Evolutionary conservation across 2,888 invertebrate species (phyloP).

Genomic region (Nudaria mundana): DNA sequence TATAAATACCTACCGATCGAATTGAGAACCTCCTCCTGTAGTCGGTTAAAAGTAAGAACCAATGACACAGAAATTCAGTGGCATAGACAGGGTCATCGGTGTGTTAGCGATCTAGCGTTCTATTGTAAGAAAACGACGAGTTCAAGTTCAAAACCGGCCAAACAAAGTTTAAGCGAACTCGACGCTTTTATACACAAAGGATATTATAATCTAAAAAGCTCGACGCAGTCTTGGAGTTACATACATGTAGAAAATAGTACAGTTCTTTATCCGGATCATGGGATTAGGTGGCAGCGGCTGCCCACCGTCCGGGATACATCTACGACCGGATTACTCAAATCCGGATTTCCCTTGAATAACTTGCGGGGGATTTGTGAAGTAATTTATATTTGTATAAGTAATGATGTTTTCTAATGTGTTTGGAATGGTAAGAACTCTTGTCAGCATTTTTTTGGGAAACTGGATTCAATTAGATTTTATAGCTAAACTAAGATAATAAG

Average conservation of each 20-base stretch:
- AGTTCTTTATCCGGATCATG: conserved; percentile 67
- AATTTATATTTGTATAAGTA: conserved; percentile 30
- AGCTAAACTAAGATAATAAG: neutral
- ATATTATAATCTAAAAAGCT: no score
- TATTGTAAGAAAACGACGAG: no score
- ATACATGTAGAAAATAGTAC: conserved; percentile 47
- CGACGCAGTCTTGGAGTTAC: no score
- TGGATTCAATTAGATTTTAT: neutral
- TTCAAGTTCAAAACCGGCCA: no score
- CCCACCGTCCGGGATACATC: conserved; percentile 73
- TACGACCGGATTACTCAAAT: conserved; percentile 71
- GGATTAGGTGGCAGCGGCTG: conserved; percentile 73
- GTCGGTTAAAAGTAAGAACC: no score
- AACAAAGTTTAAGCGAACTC: no score
- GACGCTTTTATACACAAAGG: no score
- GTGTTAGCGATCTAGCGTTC: no score
- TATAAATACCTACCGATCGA: no score
- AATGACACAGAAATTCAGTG: no score
- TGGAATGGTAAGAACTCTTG: conserved; percentile 9
- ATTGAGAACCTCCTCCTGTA: no score
- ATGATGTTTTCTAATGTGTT: conserved; percentile 19
- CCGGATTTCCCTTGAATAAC: conserved; percentile 76
- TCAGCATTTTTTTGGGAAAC: neutral
- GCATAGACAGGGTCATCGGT: no score
- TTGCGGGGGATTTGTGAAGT: conserved; percentile 48